phyloP scores from a whole-genome alignment of 2,797 vertebrate genomes.

The Oceanodroma leucorhoa region DNA sequence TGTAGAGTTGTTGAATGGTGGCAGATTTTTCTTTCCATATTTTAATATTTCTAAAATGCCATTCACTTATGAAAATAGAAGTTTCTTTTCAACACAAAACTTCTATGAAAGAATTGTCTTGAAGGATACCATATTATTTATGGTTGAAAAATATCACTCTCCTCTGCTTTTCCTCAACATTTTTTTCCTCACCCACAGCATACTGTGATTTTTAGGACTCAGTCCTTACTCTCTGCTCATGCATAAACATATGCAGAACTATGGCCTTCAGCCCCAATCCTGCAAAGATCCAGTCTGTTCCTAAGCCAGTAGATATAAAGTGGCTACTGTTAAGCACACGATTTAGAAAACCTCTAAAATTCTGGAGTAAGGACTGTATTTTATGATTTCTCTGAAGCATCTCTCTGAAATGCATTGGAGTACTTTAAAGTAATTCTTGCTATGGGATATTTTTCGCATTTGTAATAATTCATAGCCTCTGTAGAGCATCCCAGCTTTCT shows the following conservation, averaged over 20 bases:
- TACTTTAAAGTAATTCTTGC: not conserved
- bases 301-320: not conserved
- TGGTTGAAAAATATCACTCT: conserved; percentile 23
- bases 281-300: not conserved
- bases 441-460: not conserved
- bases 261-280: not conserved
- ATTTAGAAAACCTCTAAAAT: not conserved
- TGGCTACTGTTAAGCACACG: not conserved
- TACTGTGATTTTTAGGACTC: conserved; percentile 9
- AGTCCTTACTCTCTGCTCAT: not conserved
- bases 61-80: not conserved
- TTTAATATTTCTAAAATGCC: not conserved
- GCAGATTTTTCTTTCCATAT: not conserved
- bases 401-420: not conserved
- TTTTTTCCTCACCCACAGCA: not conserved
- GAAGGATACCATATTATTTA: not conserved
- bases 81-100: not conserved
- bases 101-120: not conserved
- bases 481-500: not conserved
- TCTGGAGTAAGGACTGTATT: not conserved
- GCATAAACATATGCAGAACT: conserved; percentile 23
- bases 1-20: not conserved
- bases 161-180: not conserved
- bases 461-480: not conserved
- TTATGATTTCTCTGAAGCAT: not conserved